Percentiles rank a stretch among this genome's conserved stretches.
These are phyloP conservation scores for Copsychus sechellarum DNA, from an alignment of 2,113 vertebrate genomes.

Conservation along the genomic window DNA sequence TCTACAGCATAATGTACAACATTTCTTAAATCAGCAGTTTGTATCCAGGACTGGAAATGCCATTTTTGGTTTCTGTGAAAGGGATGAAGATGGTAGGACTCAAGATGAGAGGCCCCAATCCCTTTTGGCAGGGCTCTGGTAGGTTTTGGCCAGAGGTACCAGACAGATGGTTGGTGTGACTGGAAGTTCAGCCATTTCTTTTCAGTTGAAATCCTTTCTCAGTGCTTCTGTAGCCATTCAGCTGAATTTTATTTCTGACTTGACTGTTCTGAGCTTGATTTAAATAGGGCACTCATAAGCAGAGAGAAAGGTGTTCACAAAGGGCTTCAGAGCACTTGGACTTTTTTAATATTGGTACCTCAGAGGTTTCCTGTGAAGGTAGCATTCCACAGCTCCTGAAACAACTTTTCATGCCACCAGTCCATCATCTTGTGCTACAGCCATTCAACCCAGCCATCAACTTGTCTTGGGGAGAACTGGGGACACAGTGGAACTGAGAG, in stretches of 20 bases:
- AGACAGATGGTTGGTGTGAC: conserved; percentile 34
- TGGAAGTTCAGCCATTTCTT: conserved; percentile 30
- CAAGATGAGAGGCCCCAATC: neutral
- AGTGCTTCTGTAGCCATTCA: neutral
- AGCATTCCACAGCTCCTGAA: neutral
- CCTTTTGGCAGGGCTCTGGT: conserved; percentile 21
- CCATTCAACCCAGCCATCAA: neutral
- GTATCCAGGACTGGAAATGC: neutral
- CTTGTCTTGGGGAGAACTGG: neutral
- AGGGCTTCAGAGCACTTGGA: rapidly evolving
- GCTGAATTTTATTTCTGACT: neutral
- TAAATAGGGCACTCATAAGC: neutral
- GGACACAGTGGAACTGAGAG: rapidly evolving
- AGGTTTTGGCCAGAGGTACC: conserved; percentile 14
- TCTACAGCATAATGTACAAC: neutral
- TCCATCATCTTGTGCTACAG: neutral
- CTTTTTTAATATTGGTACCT: neutral
- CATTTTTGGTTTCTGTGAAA: neutral
- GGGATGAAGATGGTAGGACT: neutral
- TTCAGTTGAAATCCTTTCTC: neutral
- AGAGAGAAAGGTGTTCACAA: neutral
- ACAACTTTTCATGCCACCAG: neutral
- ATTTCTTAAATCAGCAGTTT: neutral
- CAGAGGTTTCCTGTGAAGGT: neutral
- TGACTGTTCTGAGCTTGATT: neutral